Base-by-base conservation (phyloP, 2,888 invertebrate species). In the Exephanes ischioxanthus region DNA sequence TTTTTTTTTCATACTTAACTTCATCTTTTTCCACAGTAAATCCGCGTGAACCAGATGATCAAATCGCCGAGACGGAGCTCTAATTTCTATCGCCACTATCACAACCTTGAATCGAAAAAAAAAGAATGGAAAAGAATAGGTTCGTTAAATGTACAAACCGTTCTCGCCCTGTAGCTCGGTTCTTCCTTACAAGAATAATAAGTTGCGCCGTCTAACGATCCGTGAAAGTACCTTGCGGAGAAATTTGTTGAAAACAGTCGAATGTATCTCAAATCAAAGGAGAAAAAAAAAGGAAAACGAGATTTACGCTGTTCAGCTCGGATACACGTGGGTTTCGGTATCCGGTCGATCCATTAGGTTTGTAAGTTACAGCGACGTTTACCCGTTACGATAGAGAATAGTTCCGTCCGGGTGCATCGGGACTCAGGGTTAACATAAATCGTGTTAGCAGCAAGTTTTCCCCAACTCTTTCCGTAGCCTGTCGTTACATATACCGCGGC, bases 381-480 rank as follows among this genome's bases (percentile, higher is more conserved):
- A 51, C 51, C 19, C 66, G 37, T 76, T n/a, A 51, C 26, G 30
- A 7, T 22, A 55, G 53, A 45, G 33, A 55, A 61, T 63, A 75
- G 77, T 83, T 78, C 67, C 72, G 58, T 73, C 51, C 67, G 58
- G 61, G 51, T 78, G 68, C 19, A 73, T 73, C 77, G 45, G 66
- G 48, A 78, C 48, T 51, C 2, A 61, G 26, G 48, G 19, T 55
- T 48, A n/a, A 33, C 67, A 73, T 79, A 79, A 83, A 83, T 83
- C 68, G 48, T 53, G 45, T 22, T 61, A 37, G 58, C 16, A 19
- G 73, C 45, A 41, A 41, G 63, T 61, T 83, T 83, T 83, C 75
- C 83, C 79, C 70, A 53, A 72, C 19, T 73, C 72, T 79, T 55
- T 70, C 51, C 68, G 63, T 75, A 75, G 79, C 79, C 53, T 51